Base-by-base conservation (phyloP, 2,888 invertebrate species). In the Entomobrya multifasciata region DNA sequence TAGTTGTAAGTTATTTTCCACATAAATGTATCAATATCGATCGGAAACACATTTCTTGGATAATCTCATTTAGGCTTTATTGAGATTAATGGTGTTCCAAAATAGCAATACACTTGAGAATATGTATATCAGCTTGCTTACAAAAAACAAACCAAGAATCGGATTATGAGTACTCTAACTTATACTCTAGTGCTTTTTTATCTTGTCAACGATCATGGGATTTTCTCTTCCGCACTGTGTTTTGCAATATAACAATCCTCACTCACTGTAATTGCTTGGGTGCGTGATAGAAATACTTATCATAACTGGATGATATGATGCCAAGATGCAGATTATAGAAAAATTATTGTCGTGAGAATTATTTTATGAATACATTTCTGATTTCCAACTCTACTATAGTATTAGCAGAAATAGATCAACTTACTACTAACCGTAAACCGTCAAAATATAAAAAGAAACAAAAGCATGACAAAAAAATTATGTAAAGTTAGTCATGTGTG, bases 1-100 rank as follows among this genome's bases (percentile, higher is more conserved):
- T 10, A 62, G 36, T 55, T 41, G 15, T 87, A 74, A 87, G 55
- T 83, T 81, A 81, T 67, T 67, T 30, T 5, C 44, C 30, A 65
- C 57, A 52, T 81, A 57, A 49, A 52, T 80, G 55, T 60, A 79
- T 70, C 80, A 86, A 55, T 62, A 86, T 65, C 57, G 88, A 86
- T 86, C 82, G 41, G 20, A 86, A 65, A 20, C n/a, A 41, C 49
- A 47, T 79, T 79, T 36, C 74, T 86, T 86, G 55, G 57, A 30
- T 49, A 65, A 79, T 88, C 60, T 70, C 41, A 79, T 78, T 85
- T 79, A 49, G n/a, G 57, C 81, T 77, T 88, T 83, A 88, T 86
- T 86, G 88, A 88, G 86, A 88, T 86, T 74, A 86, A 88, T 86
- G 88, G 52, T n/a, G n/a, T 52, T 52, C 15, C 49, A 17, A 17